Evolutionary conservation across 2,797 vertebrate species (phyloP).

Genomic region (Peromyscus melanophrys): DNA sequence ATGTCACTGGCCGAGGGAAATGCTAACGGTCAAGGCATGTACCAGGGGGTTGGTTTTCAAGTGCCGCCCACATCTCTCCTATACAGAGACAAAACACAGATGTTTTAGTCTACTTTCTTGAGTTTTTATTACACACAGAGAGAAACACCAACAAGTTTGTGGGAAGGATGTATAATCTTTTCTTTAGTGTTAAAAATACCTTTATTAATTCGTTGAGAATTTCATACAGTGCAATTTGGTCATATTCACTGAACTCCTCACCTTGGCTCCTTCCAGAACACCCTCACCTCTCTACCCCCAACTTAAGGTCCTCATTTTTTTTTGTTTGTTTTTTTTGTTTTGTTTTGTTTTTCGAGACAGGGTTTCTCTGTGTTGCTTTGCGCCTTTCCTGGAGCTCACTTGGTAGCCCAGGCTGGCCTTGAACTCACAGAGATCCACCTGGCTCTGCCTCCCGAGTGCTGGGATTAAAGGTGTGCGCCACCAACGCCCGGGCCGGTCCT

Average conservation of each 20-base stretch:
- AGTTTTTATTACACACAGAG: neutral
- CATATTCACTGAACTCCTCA: neutral
- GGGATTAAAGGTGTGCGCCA: no score
- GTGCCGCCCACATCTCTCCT: rapidly evolving
- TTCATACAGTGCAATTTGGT: neutral
- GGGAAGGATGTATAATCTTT: neutral
- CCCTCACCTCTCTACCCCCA: neutral
- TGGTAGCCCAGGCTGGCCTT: no score
- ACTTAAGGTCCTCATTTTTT: neutral
- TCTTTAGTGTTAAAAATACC: neutral
- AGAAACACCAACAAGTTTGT: no score
- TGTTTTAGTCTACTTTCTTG: neutral
- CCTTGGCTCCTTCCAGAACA: neutral
- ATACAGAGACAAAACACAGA: neutral
- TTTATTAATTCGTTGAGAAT: neutral
- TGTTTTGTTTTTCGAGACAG: no score
- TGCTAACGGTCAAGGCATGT: neutral
- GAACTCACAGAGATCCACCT: no score
- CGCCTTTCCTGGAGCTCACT: no score
- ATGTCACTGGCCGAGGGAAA: neutral
- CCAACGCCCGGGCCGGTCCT: no score
- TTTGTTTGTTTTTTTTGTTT: no score
- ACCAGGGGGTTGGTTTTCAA: neutral
- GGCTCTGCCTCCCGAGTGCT: no score
- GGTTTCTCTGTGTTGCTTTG: no score